phyloP scores from a whole-genome alignment of 1,140 invertebrate genomes.

The Anoplolepis gracilipes region DNA sequence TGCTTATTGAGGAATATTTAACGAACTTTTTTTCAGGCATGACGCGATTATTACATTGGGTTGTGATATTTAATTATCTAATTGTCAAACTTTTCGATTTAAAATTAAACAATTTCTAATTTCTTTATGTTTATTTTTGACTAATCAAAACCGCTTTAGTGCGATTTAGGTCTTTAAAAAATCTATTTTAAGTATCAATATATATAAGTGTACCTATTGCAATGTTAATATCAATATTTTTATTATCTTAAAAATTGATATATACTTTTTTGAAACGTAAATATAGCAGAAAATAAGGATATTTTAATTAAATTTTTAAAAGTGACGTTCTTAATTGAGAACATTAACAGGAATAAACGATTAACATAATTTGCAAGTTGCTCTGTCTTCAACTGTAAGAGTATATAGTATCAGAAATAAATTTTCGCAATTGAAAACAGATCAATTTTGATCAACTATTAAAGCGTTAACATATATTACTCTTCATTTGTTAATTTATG shows the following conservation, averaged over 20 bases:
- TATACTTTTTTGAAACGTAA: not conserved
- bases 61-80: conserved; percentile 17
- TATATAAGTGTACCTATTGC: not conserved
- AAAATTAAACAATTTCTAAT: not conserved
- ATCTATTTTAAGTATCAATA: not conserved
- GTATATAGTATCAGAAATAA: conserved; percentile 7
- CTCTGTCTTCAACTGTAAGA: conserved; percentile 20
- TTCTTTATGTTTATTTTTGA: not conserved
- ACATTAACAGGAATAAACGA: not conserved
- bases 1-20: conserved; percentile 24
- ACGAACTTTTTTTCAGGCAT: not conserved
- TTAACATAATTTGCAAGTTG: conserved; percentile 16
- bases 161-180: conserved; percentile 1
- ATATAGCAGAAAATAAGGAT: not conserved
- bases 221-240: conserved; percentile 1
- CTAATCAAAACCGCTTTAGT: not conserved
- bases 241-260: conserved; percentile 6
- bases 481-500: not conserved
- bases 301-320: not conserved
- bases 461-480: not conserved
- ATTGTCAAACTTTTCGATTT: not conserved
- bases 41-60: not conserved
- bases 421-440: conserved; percentile 24
- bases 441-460: conserved; percentile 5
- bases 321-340: not conserved